phyloP scores from a whole-genome alignment of 2,113 vertebrate genomes.

The Prionailurus viverrinus region DNA sequence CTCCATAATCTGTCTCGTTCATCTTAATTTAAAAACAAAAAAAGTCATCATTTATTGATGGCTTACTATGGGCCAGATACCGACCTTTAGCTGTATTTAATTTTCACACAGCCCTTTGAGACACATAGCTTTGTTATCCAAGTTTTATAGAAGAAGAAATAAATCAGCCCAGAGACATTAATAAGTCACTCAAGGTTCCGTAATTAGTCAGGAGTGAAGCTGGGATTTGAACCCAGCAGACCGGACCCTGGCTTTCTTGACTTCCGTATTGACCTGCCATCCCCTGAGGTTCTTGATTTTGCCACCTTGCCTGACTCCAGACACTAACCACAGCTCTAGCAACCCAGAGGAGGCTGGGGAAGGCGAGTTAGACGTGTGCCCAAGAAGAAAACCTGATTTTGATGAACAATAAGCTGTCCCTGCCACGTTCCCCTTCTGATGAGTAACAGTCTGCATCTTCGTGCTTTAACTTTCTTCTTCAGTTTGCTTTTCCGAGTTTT shows the following conservation, averaged over 20 bases:
- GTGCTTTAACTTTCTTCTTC: background rate
- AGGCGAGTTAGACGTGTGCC: rapidly evolving
- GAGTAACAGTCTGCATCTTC: background rate
- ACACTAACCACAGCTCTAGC: background rate
- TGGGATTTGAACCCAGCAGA: background rate
- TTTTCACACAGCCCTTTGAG: background rate
- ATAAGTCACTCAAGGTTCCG: background rate
- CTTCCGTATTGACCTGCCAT: background rate
- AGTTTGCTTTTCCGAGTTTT: background rate
- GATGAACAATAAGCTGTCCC: background rate
- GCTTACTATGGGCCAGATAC: background rate
- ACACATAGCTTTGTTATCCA: background rate
- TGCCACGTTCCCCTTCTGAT: background rate
- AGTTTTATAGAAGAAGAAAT: background rate
- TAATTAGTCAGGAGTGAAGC: no score
- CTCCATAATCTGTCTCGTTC: background rate
- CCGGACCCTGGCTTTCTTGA: background rate
- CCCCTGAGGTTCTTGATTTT: background rate
- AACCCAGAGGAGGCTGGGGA: background rate
- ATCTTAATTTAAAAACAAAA: background rate
- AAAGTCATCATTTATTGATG: background rate
- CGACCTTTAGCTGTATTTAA: background rate
- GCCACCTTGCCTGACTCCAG: background rate
- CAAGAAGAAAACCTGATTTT: background rate
- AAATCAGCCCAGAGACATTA: background rate